Percentiles rank a stretch among this genome's conserved stretches.
Conservation (phyloP, 2,797 vertebrate species). For the Pagetopsis macropterus region DNA sequence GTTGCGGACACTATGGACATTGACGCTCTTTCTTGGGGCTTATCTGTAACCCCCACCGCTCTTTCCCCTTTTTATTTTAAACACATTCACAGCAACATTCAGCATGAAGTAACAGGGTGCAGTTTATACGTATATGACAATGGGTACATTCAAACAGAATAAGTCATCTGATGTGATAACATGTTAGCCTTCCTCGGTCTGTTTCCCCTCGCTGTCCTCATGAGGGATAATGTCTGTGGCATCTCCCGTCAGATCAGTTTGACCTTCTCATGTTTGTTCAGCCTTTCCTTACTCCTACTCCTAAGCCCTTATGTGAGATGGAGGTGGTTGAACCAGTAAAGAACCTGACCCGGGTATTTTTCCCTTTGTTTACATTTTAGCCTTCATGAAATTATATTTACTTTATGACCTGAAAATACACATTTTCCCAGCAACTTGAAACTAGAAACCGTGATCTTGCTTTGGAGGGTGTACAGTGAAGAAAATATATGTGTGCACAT, state of each 20-base stretch:
- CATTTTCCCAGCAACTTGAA: background rate
- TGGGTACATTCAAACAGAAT: slow-evolving; percentile 24
- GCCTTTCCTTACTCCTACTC: slow-evolving; percentile 35
- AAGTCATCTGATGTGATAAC: slow-evolving; percentile 45
- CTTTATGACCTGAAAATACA: background rate
- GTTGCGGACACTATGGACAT: no score
- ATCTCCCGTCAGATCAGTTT: slow-evolving; percentile 64
- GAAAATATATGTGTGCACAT: background rate
- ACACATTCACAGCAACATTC: background rate
- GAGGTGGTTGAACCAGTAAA: slow-evolving; percentile 32
- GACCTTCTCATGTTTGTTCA: slow-evolving; percentile 66
- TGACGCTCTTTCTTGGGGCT: no score
- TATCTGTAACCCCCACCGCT: no score
- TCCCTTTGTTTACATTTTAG: background rate
- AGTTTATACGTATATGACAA: slow-evolving; percentile 27
- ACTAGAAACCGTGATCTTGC: background rate
- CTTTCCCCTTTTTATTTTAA: no score
- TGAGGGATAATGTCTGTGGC: slow-evolving; percentile 59
- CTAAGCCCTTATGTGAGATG: slow-evolving; percentile 12
- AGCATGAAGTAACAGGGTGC: background rate
- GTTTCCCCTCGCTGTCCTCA: slow-evolving; percentile 30
- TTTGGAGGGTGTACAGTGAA: background rate
- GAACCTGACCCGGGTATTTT: slow-evolving; percentile 17
- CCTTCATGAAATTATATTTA: background rate
- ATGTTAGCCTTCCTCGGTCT: slow-evolving; percentile 17